Evolutionary conservation across 2,113 vertebrate genomes (phyloP).

Genomic region (Oceanodroma tethys): DNA sequence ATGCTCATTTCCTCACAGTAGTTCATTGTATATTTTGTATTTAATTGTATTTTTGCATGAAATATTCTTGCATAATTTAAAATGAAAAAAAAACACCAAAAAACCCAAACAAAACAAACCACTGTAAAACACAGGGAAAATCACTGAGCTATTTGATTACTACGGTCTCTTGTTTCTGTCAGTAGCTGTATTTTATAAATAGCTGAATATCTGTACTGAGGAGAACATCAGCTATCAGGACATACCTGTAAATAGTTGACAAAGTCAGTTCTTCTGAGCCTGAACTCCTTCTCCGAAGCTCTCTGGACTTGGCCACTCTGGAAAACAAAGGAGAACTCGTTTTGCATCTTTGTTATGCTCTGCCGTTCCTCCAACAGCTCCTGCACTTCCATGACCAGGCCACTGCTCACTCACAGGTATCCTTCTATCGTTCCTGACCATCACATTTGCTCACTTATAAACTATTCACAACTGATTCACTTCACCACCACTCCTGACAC

Average conservation of each 20-base stretch:
- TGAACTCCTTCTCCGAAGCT: not conserved
- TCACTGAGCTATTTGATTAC: not conserved
- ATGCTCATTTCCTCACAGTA: not conserved
- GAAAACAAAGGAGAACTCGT: not conserved
- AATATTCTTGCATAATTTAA: not conserved
- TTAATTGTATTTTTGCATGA: not conserved
- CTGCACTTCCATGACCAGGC: too few relatives aligned
- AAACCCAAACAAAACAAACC: not conserved
- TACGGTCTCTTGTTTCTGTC: accelerated
- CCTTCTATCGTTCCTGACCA: not conserved
- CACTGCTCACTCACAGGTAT: not conserved
- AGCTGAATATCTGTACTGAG: not conserved
- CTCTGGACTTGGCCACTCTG: not conserved
- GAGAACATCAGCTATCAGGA: not conserved
- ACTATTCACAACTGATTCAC: not conserved
- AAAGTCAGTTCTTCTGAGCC: not conserved
- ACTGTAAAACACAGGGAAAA: not conserved
- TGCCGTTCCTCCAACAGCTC: not conserved
- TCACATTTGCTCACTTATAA: not conserved
- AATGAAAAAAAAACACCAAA: not conserved
- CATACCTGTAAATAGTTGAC: not conserved
- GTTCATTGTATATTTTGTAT: not conserved
- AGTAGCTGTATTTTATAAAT: not conserved
- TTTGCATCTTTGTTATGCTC: not conserved
- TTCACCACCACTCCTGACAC: not conserved